Base-by-base conservation (phyloP, 2,113 vertebrate species). In the Oreocharis arfaki region DNA sequence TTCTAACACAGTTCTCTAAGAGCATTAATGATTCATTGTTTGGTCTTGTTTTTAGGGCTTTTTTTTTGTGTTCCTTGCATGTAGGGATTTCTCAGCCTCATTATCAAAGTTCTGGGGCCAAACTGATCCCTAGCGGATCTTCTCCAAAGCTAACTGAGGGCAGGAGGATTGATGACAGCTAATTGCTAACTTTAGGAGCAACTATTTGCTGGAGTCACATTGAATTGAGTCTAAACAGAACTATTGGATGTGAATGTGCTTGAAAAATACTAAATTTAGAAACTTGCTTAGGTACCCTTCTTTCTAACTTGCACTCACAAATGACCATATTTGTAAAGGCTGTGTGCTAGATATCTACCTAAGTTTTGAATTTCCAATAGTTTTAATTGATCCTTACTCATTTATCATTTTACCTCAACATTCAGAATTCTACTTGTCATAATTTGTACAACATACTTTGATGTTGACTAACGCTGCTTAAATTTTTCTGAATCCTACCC, bases 11-110 rank as follows among this genome's bases (percentile, higher is more conserved):
- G 92, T 91, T 91, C 61, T 82, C 50, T 79, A 91, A 89, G 19
- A 52, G 19, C 46, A 92, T 94, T 89, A 87, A 69, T 84, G 84
- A 90, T 86, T 94, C 84, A 86, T 69, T 95, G 28, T 63, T 80
- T 78, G 26, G 22, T 70, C 35, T 55, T 95, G 59, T 0, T 59
- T 90, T 83, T 49, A 60, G 59, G 35, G 23, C 2, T 87, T 92
- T 52, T 80, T 35, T 81, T 37, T 61, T 21, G 7, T 89, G 20
- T 60, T 94, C 37, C 27, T 60, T 44, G 23, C 41, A 61, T 86
- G 50, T 74, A 28, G 60, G 63, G 57, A 74, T 92, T 95, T 95
- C 56, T 65, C 13, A 59, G 71, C 60, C 23, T 93, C 4, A 0
- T 65, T 87, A 47, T 22, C 39, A 14, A 67, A 83, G 64, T 80